phyloP scores from a whole-genome alignment of 35 echinoderm and acorn worm species.

The Amphiura filiformis region DNA sequence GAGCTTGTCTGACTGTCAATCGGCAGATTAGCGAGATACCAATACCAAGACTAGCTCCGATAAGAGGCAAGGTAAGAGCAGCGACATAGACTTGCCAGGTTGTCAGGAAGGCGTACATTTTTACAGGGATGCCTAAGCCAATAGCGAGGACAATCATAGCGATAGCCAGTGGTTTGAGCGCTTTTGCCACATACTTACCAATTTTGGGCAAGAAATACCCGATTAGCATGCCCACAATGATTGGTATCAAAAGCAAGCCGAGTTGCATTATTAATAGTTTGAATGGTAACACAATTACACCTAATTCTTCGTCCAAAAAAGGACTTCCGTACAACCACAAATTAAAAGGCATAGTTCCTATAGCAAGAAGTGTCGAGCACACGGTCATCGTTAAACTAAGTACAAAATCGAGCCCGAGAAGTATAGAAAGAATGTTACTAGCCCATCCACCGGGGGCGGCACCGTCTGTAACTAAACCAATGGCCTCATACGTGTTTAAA shows the following conservation, averaged over 20 bases:
- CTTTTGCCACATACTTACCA: slow-evolving; percentile 44
- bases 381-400: slow-evolving; percentile 94
- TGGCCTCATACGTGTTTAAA: slow-evolving; percentile 35
- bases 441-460: slow-evolving; percentile 85
- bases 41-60: slow-evolving; percentile 45
- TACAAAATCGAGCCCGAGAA: slow-evolving; percentile 81
- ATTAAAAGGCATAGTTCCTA: slow-evolving; percentile 96
- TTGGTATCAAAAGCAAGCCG: slow-evolving; percentile 51
- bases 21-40: slow-evolving; percentile 59
- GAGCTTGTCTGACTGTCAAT: slow-evolving; percentile 19
- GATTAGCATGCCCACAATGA: slow-evolving; percentile 57
- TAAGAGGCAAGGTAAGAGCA: slow-evolving; percentile 31
- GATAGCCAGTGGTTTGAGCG: slow-evolving; percentile 62
- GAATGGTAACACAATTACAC: slow-evolving; percentile 48
- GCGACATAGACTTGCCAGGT: slow-evolving; percentile 39
- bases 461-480: slow-evolving; percentile 71
- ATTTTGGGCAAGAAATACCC: slow-evolving; percentile 59
- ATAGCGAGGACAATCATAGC: slow-evolving; percentile 49
- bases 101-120: slow-evolving; percentile 60
- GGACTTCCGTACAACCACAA: slow-evolving; percentile 73
- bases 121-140: slow-evolving; percentile 39
- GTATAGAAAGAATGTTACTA: slow-evolving; percentile 70
- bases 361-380: slow-evolving; percentile 67
- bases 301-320: not conserved
- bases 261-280: slow-evolving; percentile 59